Base-by-base conservation (phyloP, 2,113 vertebrate species). In the Pituophis catenifer region DNA sequence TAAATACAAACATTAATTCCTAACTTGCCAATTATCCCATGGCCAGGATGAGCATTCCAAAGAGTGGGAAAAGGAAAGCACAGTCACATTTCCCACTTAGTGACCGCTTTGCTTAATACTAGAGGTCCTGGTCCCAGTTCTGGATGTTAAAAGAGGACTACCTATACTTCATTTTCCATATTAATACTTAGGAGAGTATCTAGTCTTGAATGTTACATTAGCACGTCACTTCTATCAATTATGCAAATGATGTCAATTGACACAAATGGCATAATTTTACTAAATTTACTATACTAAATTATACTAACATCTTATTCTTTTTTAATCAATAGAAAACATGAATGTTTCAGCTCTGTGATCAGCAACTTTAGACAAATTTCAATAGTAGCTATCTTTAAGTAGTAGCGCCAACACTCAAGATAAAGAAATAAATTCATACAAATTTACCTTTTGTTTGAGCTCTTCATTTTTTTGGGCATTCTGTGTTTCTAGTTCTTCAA, bases 401-500 rank as follows among this genome's bases (percentile, higher is more conserved):
- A 11, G 33, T 1, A 92, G 90, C 11, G 2, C 70, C 62, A 92
- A 52, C 0, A 93, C 0, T 15, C 55, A 24, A 88, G 9, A 58
- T 0, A 26, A 90, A 88, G 7, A 81, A 86, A 89, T 93, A 92
- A 1, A 75, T 8, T 1, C 1, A 2, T 1, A 44, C 0, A 57
- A 94, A 95, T 10, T 7, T 87, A 98, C 98, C 98, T 98, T 98
- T 89, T 95, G 95, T 29, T 97, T 95, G 91, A 99, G 96, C 3
- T 98, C 98, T 91, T 97, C 95, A 92, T 98, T 97, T 96, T 97
- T 98, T 4, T 97, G 97, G 1, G 94, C 55, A n/a, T 99, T 97
- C 93, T 98, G 98, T 11, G 97, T 96, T 93, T 99, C 99, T 1
- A 99, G 96, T 48, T 99, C 99, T 94, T 99, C 98, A 0, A 98